These are phyloP conservation scores for Pristionchus entomophagus DNA, from an alignment of 2,888 invertebrate genomes.

Conservation along the genomic window DNA sequence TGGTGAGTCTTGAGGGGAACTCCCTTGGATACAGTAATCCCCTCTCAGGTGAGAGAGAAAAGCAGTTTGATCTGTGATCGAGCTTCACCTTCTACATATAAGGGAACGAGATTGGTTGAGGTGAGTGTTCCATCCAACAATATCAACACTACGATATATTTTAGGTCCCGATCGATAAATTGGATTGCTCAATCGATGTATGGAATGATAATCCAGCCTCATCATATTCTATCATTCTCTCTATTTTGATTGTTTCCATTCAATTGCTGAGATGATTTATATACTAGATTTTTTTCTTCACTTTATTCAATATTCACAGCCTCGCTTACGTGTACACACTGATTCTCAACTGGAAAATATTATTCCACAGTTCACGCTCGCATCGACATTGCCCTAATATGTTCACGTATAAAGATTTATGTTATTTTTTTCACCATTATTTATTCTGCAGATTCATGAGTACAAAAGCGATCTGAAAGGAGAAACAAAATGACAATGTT, in stretches of 20 bases:
- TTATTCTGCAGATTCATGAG: no score
- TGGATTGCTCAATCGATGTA: conserved; percentile 45
- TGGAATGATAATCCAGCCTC: conserved; percentile 31
- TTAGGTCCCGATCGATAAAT: conserved; percentile 46
- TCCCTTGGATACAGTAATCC: not conserved
- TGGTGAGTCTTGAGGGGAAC: conserved; percentile 2
- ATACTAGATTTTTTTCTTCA: not conserved
- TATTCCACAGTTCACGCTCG: conserved; percentile 13
- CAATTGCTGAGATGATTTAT: not conserved
- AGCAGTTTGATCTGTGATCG: conserved; percentile 66
- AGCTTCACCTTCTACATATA: conserved; percentile 66
- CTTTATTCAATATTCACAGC: not conserved
- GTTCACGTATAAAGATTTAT: not conserved
- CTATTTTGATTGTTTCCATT: not conserved
- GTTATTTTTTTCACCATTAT: no score
- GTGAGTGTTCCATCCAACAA: conserved; percentile 48
- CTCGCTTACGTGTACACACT: not conserved
- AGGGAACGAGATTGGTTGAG: conserved; percentile 69
- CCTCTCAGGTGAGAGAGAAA: conserved; percentile 71
- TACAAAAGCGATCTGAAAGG: no score
- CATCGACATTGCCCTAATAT: not conserved
- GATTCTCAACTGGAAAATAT: conserved; percentile 23
- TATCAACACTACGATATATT: not conserved
- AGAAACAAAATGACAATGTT: no score
- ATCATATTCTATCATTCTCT: not conserved